Percentiles rank a stretch among this genome's conserved stretches.
These are phyloP conservation scores for Hemistola chrysoprasaria DNA, from an alignment of 2,888 invertebrate genomes.

Conservation along the genomic window DNA sequence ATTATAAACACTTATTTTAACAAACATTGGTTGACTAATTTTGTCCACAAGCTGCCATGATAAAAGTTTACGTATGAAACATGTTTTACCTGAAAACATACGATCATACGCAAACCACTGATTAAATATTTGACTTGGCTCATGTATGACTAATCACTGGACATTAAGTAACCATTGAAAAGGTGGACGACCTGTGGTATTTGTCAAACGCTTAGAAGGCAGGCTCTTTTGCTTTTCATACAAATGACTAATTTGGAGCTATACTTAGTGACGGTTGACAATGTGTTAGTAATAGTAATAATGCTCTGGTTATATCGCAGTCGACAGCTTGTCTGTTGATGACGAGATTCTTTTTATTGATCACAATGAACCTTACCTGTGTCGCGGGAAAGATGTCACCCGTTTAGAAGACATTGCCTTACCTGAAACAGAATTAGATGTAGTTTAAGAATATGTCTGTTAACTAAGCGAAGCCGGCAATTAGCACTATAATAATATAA, in stretches of 20 bases:
- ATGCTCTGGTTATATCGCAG: slow-evolving; percentile 3
- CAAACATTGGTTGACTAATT: slow-evolving; percentile 41
- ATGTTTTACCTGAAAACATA: slow-evolving; percentile 50
- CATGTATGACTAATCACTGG: slow-evolving; percentile 64
- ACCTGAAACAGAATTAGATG: slow-evolving; percentile 71
- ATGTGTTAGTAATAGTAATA: slow-evolving; percentile 21
- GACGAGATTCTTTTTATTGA: slow-evolving; percentile 47
- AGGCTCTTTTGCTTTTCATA: slow-evolving; percentile 52
- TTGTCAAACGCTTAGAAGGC: slow-evolving; percentile 55
- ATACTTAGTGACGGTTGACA: slow-evolving; percentile 20
- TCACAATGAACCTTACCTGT: slow-evolving; percentile 60
- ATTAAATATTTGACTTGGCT: slow-evolving; percentile 62
- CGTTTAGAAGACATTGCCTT: slow-evolving; percentile 78
- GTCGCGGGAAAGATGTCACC: slow-evolving; percentile 58
- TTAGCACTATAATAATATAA: slow-evolving; percentile 1
- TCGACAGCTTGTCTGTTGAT: slow-evolving; percentile 12
- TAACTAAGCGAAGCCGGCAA: neutral
- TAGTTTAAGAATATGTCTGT: slow-evolving; percentile 31
- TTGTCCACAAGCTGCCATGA: slow-evolving; percentile 26
- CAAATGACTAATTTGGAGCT: slow-evolving; percentile 22
- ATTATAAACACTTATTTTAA: slow-evolving; percentile 21
- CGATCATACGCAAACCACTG: slow-evolving; percentile 47
- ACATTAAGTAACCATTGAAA: slow-evolving; percentile 69
- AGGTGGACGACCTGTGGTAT: slow-evolving; percentile 72
- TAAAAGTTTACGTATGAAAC: slow-evolving; percentile 38